Conservation (phyloP, 2,113 vertebrate genomes). For the Nannospalax galili region DNA sequence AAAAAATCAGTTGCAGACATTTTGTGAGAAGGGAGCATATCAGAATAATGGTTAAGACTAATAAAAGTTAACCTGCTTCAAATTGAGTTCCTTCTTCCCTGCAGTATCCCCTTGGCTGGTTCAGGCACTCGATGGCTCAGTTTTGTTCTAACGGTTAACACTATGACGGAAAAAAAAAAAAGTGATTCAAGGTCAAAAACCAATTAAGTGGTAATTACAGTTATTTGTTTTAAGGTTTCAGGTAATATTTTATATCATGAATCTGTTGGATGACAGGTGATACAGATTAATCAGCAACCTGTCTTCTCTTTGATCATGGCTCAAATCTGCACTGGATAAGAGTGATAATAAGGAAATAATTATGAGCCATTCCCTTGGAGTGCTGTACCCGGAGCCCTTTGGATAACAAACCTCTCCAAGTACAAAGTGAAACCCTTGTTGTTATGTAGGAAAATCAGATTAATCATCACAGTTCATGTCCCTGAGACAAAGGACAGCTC, state of each 20-base stretch:
- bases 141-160: conserved; percentile 55
- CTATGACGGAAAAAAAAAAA: conserved; percentile 77
- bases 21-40: conserved; percentile 65
- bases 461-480: conserved; percentile 9
- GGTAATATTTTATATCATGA: conserved; percentile 72
- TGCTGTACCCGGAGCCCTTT: background rate
- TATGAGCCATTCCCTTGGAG: background rate
- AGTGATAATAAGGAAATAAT: conserved; percentile 35
- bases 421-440: background rate
- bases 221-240: conserved; percentile 81
- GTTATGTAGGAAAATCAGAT: conserved; percentile 48
- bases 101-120: conserved; percentile 29
- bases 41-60: conserved; percentile 26
- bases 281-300: conserved; percentile 65
- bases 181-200: conserved; percentile 74
- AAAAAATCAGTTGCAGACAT: background rate
- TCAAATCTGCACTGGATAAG: conserved; percentile 48
- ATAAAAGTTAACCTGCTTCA: conserved; percentile 57
- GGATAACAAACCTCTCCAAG: conserved; percentile 36
- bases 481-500: background rate
- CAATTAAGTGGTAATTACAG: conserved; percentile 78
- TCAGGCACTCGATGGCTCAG: conserved; percentile 36
- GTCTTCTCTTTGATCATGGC: conserved; percentile 58
- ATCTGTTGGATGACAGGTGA: conserved; percentile 64
- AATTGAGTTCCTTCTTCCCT: conserved; percentile 48